Base-by-base conservation (phyloP, 2,113 vertebrate genomes). In the Forbesichthys agassizii region DNA sequence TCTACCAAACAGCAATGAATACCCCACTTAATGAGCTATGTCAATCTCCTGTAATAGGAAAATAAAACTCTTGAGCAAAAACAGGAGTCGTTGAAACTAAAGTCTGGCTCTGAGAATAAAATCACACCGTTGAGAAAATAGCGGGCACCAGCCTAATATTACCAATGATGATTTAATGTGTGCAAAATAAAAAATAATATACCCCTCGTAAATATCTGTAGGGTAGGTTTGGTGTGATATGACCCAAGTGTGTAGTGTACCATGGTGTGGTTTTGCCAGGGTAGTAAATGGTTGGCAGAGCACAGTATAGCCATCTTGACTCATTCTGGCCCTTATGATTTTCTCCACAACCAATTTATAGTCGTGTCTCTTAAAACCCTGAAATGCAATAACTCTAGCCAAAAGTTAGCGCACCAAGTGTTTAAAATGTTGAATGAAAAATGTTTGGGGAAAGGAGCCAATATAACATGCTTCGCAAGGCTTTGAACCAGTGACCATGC, bases 171-270 rank as follows among this genome's bases (percentile, higher is more conserved):
- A 86, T 86, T 86, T 88, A 86, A 85, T 68, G 69, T 72, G 74
- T 79, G 78, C 80, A 77, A 82, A 88, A 88, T 88, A 81, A 88
- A 83, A 89, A 88, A 74, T 83, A 86, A 87, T 86, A 81, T 74
- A 67, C 79, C 70, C 68, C 68, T 78, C 77, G 76, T 88, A 86
- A 88, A 89, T 81, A 87, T 84, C 75, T 71, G 61, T 69, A 4
- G 81, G 78, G 56, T 70, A 72, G 75, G 75, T 80, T 66, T 67
- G 71, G 47, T 81, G 81, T 80, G 78, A 68, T 69, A 76, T 9
- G 71, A 52, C 80, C 66, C 64, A 13, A 80, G 82, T 74, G 82
- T 73, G 82, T 76, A 54, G 52, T 77, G 80, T 73, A 62, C 71
- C 74, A 69, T 54, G 57, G 70, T 74, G 74, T 78, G 54, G 53